Conservation (phyloP, 1,140 invertebrate genomes). For the Heliconius hermathena region DNA sequence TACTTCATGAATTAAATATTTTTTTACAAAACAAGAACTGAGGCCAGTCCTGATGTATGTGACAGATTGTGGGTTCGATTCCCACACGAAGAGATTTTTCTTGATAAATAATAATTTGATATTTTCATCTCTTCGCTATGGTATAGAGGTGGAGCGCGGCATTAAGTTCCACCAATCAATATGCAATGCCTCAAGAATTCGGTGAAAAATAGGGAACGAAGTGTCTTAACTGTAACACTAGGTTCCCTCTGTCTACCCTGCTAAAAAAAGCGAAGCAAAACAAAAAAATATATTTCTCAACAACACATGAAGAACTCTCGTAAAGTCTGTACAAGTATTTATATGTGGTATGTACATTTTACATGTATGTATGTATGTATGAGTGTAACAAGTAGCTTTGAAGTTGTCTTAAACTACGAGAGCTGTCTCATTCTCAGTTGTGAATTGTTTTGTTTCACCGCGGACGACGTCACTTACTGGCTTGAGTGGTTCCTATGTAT, state of each 20-base stretch:
- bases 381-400: conserved; percentile 9
- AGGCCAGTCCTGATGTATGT: no score
- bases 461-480: neutral
- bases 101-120: no score
- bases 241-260: no score
- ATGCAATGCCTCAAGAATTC: no score
- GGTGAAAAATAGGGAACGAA: no score
- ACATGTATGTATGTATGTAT: neutral
- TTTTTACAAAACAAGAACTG: neutral
- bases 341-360: neutral
- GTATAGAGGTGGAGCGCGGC: no score
- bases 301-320: neutral
- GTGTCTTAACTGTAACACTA: no score
- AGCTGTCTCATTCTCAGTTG: conserved; percentile 9
- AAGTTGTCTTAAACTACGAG: conserved; percentile 27
- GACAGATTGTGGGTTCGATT: no score
- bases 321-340: neutral
- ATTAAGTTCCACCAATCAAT: no score
- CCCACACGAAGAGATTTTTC: no score
- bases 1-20: neutral
- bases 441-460: conserved; percentile 19
- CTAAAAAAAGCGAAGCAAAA: no score
- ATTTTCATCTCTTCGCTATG: no score
- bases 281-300: neutral
- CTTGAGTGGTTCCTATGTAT: neutral